Conservation (phyloP, 2,888 invertebrate genomes). For the Tinea semifulvella region DNA sequence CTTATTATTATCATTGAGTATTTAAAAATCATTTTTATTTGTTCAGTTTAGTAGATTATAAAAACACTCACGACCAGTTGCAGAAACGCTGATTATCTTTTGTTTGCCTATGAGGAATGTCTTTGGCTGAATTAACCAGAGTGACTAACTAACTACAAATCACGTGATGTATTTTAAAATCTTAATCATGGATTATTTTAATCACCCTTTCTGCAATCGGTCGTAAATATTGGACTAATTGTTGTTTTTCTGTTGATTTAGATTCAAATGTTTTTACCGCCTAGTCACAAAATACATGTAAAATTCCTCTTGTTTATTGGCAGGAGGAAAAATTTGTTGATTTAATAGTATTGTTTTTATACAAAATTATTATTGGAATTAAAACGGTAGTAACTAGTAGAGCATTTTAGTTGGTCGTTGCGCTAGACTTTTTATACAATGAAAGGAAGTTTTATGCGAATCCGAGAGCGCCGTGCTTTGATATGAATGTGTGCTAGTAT, state of each 20-base stretch:
- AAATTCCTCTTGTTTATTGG: constrained; percentile 36
- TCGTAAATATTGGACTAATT: constrained; percentile 11
- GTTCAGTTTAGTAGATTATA: too few species aligned
- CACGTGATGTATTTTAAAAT: too few species aligned
- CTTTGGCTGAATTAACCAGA: too few species aligned
- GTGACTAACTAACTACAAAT: too few species aligned
- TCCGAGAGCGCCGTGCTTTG: constrained; percentile 26
- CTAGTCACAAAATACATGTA: constrained; percentile 63
- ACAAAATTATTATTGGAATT: constrained; percentile 44
- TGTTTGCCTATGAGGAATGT: neutral
- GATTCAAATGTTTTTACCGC: constrained; percentile 42
- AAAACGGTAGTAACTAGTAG: constrained; percentile 61
- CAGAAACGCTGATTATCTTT: too few species aligned
- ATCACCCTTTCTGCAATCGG: too few species aligned
- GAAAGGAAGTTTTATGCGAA: constrained; percentile 23
- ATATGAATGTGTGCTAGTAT: constrained; percentile 13
- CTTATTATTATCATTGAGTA: neutral
- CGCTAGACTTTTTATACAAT: constrained; percentile 51
- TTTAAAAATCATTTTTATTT: too few species aligned
- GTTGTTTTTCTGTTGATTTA: constrained; percentile 14
- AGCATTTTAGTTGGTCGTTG: constrained; percentile 57
- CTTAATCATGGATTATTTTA: too few species aligned
- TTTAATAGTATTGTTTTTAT: constrained; percentile 59
- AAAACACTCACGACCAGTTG: too few species aligned
- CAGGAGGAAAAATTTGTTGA: constrained; percentile 27